Evolutionary conservation across 1,140 invertebrate genomes (phyloP), one percentile per base, ranked within the genome.

Genomic region (Cotesia typhae): DNA sequence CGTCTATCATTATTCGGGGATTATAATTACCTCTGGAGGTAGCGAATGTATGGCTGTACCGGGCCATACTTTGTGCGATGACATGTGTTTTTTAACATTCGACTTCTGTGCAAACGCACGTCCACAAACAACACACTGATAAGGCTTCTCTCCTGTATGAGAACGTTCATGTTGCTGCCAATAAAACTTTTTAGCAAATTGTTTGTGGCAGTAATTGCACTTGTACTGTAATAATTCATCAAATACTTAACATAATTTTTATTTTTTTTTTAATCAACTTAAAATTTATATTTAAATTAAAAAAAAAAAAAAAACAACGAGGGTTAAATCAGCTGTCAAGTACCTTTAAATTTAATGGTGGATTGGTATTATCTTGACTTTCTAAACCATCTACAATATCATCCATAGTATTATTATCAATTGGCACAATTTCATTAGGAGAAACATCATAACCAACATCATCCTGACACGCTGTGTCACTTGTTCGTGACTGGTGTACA

Each of bases 11-110:
- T 28, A 28, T 28, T 28, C 2, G 28, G 28, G 3, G 28, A 28
- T 28, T 1, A 60, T 52, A 72, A 72, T 71, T 81, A 84, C 85
- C 71, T 85, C 84, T 9, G 84, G 84, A 17, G 84, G 84, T 70
- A 86, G 67, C 7, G 84, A 86, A 76, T 86, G 84, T 76, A 85
- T 85, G 0, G 84, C 83, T 47, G 83, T 84, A 68, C 84, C 84
- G 14, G 84, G 84, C 85, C 84, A 84, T 36, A 88, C 91, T 78
- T 92, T 93, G 79, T 93, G 92, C 61, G 90, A 91, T 10, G 90
- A 87, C 80, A 92, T 89, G 75, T 93, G 92, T 81, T 92, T 92
- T 75, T 91, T 90, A 3, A 92, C 88, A 79, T 92, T 91, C 75
- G 91, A 92, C 76, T 92, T 92, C 78, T 92, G 88, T 67, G 88